These are phyloP conservation scores for Dicycla oo DNA, from an alignment of 2,888 invertebrate species.

Conservation along the genomic window DNA sequence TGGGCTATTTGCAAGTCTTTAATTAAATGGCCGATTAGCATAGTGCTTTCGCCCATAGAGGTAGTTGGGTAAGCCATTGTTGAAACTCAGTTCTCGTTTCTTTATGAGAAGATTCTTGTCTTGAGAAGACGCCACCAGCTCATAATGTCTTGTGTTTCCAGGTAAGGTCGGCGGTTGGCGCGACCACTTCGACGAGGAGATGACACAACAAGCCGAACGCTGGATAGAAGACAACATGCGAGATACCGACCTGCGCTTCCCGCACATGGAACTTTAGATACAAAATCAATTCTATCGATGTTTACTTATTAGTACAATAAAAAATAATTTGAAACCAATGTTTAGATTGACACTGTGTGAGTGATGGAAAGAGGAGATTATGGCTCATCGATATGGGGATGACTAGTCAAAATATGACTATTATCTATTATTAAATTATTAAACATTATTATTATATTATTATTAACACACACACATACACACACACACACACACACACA, in stretches of 20 bases:
- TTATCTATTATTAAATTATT: too few relatives aligned
- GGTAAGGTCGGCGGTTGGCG: slow-evolving; percentile 87
- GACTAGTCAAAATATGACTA: too few relatives aligned
- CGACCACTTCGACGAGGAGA: slow-evolving; percentile 91
- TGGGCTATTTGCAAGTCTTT: background rate
- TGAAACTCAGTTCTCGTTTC: background rate
- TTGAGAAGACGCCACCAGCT: slow-evolving; percentile 71
- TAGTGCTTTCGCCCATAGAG: background rate
- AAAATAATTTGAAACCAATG: too few relatives aligned
- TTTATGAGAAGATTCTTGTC: background rate
- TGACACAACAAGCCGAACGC: slow-evolving; percentile 90
- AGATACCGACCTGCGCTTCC: slow-evolving; percentile 69
- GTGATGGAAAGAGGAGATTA: too few relatives aligned
- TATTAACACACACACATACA: too few relatives aligned
- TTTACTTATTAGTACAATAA: background rate
- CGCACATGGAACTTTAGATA: slow-evolving; percentile 17
- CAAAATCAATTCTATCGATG: background rate
- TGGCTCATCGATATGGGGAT: too few relatives aligned
- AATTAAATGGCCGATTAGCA: background rate
- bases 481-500: too few relatives aligned
- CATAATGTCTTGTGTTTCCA: background rate
- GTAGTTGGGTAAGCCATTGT: background rate
- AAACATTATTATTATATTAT: too few relatives aligned
- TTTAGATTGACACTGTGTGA: too few relatives aligned
- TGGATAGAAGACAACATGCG: slow-evolving; percentile 92